These are phyloP conservation scores for Cheilosia vulpina DNA, from an alignment of 2,888 invertebrate species.

Conservation along the genomic window DNA sequence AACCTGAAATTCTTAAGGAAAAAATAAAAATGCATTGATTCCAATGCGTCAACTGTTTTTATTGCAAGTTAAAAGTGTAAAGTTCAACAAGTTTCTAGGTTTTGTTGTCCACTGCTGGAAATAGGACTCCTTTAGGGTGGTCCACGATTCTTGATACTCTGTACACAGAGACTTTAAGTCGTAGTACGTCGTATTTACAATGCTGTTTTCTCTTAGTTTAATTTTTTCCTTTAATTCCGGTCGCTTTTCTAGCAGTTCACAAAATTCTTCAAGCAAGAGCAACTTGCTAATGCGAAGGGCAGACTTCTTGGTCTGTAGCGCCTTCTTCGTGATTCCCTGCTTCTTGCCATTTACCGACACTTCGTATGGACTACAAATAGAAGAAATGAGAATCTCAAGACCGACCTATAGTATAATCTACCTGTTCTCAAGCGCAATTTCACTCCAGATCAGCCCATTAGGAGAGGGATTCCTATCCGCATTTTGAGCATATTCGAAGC, in stretches of 20 bases:
- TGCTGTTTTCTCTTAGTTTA: conserved; percentile 30
- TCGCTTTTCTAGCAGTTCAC: conserved; percentile 82
- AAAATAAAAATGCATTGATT: conserved; percentile 23
- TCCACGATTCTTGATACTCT: conserved; percentile 83
- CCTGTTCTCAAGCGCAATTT: conserved; percentile 81
- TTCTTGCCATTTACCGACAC: conserved; percentile 91
- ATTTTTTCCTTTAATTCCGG: conserved; percentile 76
- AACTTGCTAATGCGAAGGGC: conserved; percentile 86
- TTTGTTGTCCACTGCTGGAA: conserved; percentile 86
- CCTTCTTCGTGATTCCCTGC: conserved; percentile 91
- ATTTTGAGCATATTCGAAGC: conserved; percentile 83
- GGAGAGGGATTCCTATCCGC: conserved; percentile 85
- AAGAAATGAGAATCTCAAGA: conserved; percentile 75
- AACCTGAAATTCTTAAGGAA: conserved; percentile 78
- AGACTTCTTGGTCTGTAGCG: conserved; percentile 81
- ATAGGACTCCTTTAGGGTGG: conserved; percentile 83
- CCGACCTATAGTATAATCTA: not conserved
- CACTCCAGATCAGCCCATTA: conserved; percentile 86
- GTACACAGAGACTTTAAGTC: conserved; percentile 77
- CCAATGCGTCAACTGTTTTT: conserved; percentile 43
- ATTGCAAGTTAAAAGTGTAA: conserved; percentile 53
- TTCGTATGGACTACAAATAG: conserved; percentile 86
- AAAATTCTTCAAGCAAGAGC: conserved; percentile 84
- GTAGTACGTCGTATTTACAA: conserved; percentile 76
- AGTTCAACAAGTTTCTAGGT: conserved; percentile 80